A percentile compares a stretch with the other conserved stretches of the same genome.
Evolutionary conservation across 2,797 vertebrate species (phyloP).

Genomic region (Hipposideros larvatus): DNA sequence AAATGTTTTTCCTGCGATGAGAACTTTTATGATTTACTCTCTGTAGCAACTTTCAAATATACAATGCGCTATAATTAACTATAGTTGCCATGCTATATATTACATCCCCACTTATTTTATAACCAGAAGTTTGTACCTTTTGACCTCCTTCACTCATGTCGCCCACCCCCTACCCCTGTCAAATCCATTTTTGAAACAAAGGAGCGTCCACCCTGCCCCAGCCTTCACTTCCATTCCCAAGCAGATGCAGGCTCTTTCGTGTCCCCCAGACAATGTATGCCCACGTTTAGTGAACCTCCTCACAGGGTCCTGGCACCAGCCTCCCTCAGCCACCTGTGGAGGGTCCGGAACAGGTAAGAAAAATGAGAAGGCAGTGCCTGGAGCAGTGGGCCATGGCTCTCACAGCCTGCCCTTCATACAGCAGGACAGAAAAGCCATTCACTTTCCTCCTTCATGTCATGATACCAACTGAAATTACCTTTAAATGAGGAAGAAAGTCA

Average conservation of each 20-base stretch:
- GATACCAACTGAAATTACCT: slow-evolving; percentile 89
- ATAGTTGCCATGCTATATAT: not conserved
- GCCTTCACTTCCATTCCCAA: not conserved
- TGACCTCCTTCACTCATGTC: not conserved
- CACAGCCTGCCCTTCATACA: slow-evolving; percentile 82
- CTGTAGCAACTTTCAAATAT: not conserved
- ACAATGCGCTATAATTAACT: not conserved
- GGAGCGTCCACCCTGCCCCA: not conserved
- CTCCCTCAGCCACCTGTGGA: not conserved
- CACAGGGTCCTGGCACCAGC: not conserved
- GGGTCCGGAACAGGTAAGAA: slow-evolving; percentile 76
- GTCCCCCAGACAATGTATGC: slow-evolving; percentile 32
- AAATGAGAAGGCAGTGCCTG: slow-evolving; percentile 62
- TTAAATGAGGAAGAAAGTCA: slow-evolving; percentile 93
- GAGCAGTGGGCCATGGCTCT: slow-evolving; percentile 62
- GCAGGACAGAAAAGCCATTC: slow-evolving; percentile 85
- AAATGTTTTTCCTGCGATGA: not conserved
- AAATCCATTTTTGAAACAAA: slow-evolving; percentile 63
- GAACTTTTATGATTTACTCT: not conserved
- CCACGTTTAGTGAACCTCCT: not conserved
- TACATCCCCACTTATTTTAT: not conserved
- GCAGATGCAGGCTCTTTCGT: not conserved
- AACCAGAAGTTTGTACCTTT: not conserved
- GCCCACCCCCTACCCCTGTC: rapidly evolving
- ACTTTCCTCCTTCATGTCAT: slow-evolving; percentile 85